A percentile compares a stretch with the other conserved stretches of the same genome.
These are phyloP conservation scores for Coluber constrictor DNA, from an alignment of 2,797 vertebrate species.

Conservation along the genomic window DNA sequence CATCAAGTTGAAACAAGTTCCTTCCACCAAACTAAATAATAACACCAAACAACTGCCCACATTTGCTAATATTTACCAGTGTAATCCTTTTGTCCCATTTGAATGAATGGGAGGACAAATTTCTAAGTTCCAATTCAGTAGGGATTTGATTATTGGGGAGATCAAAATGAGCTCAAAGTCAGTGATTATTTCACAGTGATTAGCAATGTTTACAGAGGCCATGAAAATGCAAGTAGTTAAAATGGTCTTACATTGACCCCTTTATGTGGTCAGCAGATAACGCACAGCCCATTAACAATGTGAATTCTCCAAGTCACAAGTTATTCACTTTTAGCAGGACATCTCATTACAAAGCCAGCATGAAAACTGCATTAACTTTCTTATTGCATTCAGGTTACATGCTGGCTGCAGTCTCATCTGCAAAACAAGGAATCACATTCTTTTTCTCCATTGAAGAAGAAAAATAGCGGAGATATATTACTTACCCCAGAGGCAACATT, in stretches of 20 bases:
- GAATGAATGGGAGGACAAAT: neutral
- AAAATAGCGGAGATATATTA: neutral
- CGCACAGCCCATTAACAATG: constrained; percentile 28
- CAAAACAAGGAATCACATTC: neutral
- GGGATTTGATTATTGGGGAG: neutral
- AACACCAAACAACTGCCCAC: neutral
- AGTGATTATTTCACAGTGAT: constrained; percentile 21
- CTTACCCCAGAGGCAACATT: neutral
- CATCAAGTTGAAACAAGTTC: neutral
- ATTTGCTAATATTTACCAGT: neutral
- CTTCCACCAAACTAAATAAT: neutral
- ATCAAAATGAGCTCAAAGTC: constrained; percentile 20
- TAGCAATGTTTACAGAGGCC: constrained; percentile 18
- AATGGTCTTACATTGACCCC: constrained; percentile 11
- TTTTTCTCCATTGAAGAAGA: neutral
- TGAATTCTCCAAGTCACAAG: constrained; percentile 33
- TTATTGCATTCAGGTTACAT: neutral
- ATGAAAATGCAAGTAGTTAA: constrained; percentile 39
- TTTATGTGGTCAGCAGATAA: constrained; percentile 43
- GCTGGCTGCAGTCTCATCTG: constrained; percentile 15
- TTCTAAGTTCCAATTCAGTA: neutral
- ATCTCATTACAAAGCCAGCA: constrained; percentile 38
- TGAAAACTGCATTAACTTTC: constrained; percentile 43
- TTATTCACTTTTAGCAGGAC: constrained; percentile 49
- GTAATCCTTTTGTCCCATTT: neutral